These are phyloP conservation scores for Carassius gibelio DNA, from an alignment of 2,113 vertebrate species.

Conservation along the genomic window DNA sequence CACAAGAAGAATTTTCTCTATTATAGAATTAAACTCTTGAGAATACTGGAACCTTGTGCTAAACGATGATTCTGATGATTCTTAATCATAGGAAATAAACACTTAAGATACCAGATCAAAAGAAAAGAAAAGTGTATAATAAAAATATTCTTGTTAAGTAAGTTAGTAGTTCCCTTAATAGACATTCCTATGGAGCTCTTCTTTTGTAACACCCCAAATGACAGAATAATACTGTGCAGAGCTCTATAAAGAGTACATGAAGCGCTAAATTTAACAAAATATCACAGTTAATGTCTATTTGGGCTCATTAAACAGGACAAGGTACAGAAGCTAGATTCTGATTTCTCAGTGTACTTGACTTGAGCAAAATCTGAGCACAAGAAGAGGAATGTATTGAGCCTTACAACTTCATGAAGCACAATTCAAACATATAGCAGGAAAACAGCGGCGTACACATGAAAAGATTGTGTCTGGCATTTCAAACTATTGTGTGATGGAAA, in stretches of 20 bases:
- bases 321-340: background rate
- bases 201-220: background rate
- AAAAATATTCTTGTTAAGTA: conserved; percentile 2
- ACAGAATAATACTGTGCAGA: conserved; percentile 32
- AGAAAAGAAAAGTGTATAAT: background rate
- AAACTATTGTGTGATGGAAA: background rate
- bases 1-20: background rate
- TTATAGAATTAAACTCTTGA: background rate
- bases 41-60: background rate
- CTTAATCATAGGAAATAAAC: background rate
- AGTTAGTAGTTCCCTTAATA: conserved; percentile 17
- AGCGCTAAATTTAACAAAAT: conserved; percentile 23
- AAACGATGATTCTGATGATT: background rate
- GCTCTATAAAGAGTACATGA: background rate
- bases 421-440: background rate
- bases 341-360: conserved; percentile 1
- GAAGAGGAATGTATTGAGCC: conserved; percentile 31
- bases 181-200: background rate
- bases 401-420: background rate
- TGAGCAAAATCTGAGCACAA: conserved; percentile 22
- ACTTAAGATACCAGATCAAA: background rate
- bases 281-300: conserved; percentile 27
- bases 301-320: conserved; percentile 31
- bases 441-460: background rate
- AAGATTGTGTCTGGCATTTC: background rate